Base-by-base conservation (phyloP, 2,797 vertebrate species). In the Euthynnus affinis region DNA sequence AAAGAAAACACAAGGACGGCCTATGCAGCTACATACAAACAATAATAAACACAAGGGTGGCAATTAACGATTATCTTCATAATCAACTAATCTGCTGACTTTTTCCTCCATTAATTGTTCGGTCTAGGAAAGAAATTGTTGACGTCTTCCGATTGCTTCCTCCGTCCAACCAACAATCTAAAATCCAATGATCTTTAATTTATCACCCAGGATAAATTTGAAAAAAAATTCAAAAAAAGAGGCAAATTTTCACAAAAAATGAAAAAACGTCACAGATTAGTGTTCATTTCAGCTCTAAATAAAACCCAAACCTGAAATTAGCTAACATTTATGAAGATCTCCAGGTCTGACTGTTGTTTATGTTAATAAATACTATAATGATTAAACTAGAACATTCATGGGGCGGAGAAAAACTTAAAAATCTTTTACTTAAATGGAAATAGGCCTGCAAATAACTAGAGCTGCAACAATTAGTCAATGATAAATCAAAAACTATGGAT, bases 1-100 rank as follows among this genome's bases (percentile, higher is more conserved):
- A 75, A 81, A n/a, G n/a, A n/a, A n/a, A n/a, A n/a, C n/a, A 80
- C 60, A 73, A 53, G 51, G n/a, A n/a, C 42, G 51, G 40, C 7
- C 49, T 59, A 8, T 51, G 20, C 23, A 1, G 0, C 48, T 42
- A 49, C 2, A 53, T 32, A 25, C 3, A 27, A 34, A 64, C 3
- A 12, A 29, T 23, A 55, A 62, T 44, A 20, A 66, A 49, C 55
- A 51, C 9, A 25, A 18, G 12, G 22, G 18, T 34, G 34, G n/a
- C 23, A 61, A 52, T 17, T 20, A 49, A 51, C 18, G 7, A 46
- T 29, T 59, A 46, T 42, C 17, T 57, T 27, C 14, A 14, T 48
- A 22, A 46, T 52, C 15, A n/a, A 42, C n/a, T 63, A 22, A 65
- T n/a, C 13, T 42, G 0, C 4, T 4, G 9, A 53, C 29, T 44